Conservation (phyloP, 2,888 invertebrate species). For the Chalcosyrphus nemorum region DNA sequence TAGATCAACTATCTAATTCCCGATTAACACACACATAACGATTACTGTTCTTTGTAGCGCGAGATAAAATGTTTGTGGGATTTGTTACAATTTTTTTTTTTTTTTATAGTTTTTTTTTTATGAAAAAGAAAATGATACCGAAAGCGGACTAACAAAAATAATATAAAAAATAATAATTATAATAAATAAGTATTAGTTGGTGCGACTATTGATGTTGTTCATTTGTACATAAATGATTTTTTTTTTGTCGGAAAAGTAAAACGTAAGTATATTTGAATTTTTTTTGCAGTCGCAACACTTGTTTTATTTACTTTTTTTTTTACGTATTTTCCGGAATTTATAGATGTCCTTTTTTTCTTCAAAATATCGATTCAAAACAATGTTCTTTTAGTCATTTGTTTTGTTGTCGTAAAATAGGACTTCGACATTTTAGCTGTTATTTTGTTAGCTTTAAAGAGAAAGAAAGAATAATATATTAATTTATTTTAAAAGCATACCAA, state of each 20-base stretch:
- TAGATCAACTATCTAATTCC: conserved; percentile 40
- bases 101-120: not conserved
- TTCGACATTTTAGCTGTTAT: conserved; percentile 80
- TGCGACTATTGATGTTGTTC: conserved; percentile 14
- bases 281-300: conserved; percentile 61
- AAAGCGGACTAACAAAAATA: conserved; percentile 19
- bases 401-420: conserved; percentile 76
- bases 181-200: conserved; percentile 41
- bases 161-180: conserved; percentile 40
- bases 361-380: conserved; percentile 48
- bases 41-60: conserved; percentile 26
- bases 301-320: not conserved
- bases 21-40: conserved; percentile 62
- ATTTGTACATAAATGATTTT: conserved; percentile 39
- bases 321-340: conserved; percentile 25
- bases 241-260: conserved; percentile 20
- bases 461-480: conserved; percentile 12
- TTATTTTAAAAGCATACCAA: not conserved
- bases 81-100: conserved; percentile 3
- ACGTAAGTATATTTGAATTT: conserved; percentile 21
- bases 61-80: conserved; percentile 46
- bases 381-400: conserved; percentile 61
- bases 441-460: conserved; percentile 77
- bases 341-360: conserved; percentile 26
- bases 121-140: conserved; percentile 29